Conservation (phyloP, 2,113 vertebrate species). For the Paramormyrops kingsleyae region DNA sequence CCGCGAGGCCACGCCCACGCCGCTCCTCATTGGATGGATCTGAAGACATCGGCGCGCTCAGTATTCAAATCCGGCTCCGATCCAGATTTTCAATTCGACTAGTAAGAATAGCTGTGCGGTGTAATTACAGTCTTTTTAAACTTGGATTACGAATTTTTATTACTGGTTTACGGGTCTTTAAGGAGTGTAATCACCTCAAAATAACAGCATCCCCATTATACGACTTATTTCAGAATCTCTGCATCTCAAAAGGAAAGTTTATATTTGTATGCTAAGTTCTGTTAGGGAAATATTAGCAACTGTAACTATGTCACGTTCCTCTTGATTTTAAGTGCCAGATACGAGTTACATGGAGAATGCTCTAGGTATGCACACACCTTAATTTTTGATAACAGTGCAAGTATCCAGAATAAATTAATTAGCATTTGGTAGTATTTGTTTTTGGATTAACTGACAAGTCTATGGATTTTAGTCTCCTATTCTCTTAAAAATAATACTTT, state of each 20-base stretch:
- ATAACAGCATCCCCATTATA: not conserved
- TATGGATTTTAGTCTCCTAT: not conserved
- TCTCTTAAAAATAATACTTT: not conserved
- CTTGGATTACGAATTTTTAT: not conserved
- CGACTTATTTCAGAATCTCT: not conserved
- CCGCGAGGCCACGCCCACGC: conserved; percentile 36
- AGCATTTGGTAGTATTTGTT: not conserved
- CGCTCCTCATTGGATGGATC: conserved; percentile 43
- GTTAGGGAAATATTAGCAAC: not conserved
- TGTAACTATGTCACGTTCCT: not conserved
- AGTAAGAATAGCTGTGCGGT: not conserved
- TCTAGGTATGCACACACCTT: not conserved
- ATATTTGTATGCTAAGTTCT: not conserved
- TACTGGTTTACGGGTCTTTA: not conserved
- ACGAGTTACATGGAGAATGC: not conserved
- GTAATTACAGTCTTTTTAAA: not conserved
- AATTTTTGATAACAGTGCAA: not conserved
- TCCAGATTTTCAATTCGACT: not conserved
- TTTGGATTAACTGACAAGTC: not conserved
- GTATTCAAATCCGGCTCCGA: not conserved
- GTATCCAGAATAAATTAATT: not conserved
- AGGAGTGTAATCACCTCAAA: not conserved
- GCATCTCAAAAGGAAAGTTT: not conserved
- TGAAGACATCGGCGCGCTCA: not conserved
- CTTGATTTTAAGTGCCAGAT: not conserved